phyloP scores from a whole-genome alignment of 37 sponge, comb jelly and placozoan genomes.

The Theonella swinhoei region DNA sequence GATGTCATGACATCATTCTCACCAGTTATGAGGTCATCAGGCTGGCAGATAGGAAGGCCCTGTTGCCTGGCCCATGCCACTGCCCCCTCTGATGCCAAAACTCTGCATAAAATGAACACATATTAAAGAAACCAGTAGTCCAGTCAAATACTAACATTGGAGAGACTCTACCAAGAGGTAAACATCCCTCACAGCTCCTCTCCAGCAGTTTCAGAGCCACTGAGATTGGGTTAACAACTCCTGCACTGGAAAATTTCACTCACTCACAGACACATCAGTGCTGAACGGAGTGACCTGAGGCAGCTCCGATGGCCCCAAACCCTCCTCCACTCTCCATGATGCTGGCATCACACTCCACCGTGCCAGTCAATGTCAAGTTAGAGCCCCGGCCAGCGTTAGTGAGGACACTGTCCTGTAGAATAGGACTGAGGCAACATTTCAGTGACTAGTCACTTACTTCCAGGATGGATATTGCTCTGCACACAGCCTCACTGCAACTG shows the following conservation, averaged over 20 bases:
- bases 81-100: slow-evolving; percentile 71
- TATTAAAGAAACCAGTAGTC: not conserved
- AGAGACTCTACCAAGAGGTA: slow-evolving; percentile 71
- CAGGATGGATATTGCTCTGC: slow-evolving; percentile 44
- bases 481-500: slow-evolving; percentile 20
- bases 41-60: slow-evolving; percentile 45
- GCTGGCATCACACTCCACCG: slow-evolving; percentile 85
- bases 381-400: slow-evolving; percentile 78
- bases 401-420: slow-evolving; percentile 50
- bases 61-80: slow-evolving; percentile 53
- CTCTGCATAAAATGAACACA: slow-evolving; percentile 21
- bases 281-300: slow-evolving; percentile 21
- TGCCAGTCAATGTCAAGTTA: slow-evolving; percentile 58
- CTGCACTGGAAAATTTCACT: not conserved
- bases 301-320: slow-evolving; percentile 78
- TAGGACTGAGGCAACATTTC: not conserved
- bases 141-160: slow-evolving; percentile 60
- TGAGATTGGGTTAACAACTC: slow-evolving; percentile 59
- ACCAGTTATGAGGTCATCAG: slow-evolving; percentile 72
- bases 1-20: too few species aligned
- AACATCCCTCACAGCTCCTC: slow-evolving; percentile 20
- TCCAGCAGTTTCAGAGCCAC: slow-evolving; percentile 53
- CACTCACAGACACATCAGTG: not conserved
- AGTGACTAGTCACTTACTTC: too few species aligned
- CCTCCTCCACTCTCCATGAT: slow-evolving; percentile 61